phyloP scores from a whole-genome alignment of 2,888 invertebrate species.

The Oscheius onirici region DNA sequence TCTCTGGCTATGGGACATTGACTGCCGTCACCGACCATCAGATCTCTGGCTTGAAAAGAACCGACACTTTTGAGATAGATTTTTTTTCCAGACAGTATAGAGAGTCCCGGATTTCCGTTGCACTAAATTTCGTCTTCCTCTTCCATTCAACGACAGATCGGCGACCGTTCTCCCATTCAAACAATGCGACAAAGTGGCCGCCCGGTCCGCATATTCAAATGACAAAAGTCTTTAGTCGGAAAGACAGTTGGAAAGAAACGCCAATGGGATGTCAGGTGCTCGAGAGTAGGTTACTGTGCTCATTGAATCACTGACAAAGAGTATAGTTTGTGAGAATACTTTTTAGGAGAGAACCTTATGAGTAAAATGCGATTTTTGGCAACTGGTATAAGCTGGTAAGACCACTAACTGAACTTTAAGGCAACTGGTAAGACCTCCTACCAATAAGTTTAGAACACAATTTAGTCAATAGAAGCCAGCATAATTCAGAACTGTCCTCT shows the following conservation, averaged over 20 bases:
- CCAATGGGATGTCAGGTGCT: not conserved
- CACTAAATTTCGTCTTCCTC: conserved; percentile 4
- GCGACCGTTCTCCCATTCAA: conserved; percentile 26
- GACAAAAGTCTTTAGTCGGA: conserved; percentile 30
- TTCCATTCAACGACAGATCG: conserved; percentile 21
- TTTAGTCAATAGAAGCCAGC: too few species aligned
- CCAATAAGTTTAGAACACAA: too few species aligned
- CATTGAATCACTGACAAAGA: too few species aligned
- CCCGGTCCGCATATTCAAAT: conserved; percentile 29
- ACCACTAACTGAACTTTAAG: too few species aligned
- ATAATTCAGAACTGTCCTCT: too few species aligned
- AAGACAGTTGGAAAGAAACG: conserved; percentile 6
- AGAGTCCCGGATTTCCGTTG: conserved; percentile 29
- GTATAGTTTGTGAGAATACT: too few species aligned
- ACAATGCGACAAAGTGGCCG: conserved; percentile 31
- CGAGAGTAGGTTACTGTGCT: too few species aligned
- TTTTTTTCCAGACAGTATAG: not conserved
- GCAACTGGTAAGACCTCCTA: too few species aligned
- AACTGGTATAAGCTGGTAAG: too few species aligned
- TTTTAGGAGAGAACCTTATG: too few species aligned
- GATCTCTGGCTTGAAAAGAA: not conserved
- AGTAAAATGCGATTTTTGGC: too few species aligned
- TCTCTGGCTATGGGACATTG: not conserved
- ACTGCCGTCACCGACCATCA: not conserved
- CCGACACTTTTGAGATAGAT: not conserved